Conservation (phyloP, 2,888 invertebrate species). For the Agriopis marginaria region DNA sequence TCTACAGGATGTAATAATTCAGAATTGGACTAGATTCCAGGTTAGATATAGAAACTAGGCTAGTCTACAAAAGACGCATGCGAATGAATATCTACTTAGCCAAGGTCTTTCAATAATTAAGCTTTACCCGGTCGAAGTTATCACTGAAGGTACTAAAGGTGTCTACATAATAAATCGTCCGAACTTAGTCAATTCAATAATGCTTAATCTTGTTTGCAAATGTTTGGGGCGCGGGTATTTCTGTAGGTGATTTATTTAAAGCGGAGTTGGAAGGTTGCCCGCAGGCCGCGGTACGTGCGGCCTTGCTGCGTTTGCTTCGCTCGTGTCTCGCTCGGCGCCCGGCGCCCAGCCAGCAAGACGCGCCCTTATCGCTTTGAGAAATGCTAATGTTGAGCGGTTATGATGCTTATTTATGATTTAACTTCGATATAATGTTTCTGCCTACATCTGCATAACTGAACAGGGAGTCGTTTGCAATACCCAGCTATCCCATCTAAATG, state of each 20-base stretch:
- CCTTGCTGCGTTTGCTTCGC: conserved; percentile 44
- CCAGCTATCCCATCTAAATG: conserved; percentile 17
- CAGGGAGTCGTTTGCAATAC: conserved; percentile 19
- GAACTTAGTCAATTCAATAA: conserved; percentile 71
- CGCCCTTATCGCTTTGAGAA: conserved; percentile 39
- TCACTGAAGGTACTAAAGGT: conserved; percentile 34
- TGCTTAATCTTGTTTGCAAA: conserved; percentile 73
- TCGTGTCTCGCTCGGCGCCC: conserved; percentile 32
- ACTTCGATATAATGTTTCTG: conserved; percentile 34
- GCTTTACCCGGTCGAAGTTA: conserved; percentile 34
- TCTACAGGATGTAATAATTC: no score
- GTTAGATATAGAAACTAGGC: neutral
- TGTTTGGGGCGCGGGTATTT: conserved; percentile 64
- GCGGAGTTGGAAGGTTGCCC: conserved; percentile 74
- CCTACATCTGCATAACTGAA: conserved; percentile 39
- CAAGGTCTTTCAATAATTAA: conserved; percentile 40
- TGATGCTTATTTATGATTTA: conserved; percentile 38
- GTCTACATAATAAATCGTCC: conserved; percentile 48
- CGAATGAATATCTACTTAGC: conserved; percentile 14
- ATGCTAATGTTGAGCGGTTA: conserved; percentile 40
- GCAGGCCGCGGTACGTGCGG: conserved; percentile 49
- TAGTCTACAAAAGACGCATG: conserved; percentile 10
- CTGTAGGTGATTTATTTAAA: conserved; percentile 73
- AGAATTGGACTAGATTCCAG: neutral
- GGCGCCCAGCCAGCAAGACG: conserved; percentile 36